Conservation (phyloP, 2,797 vertebrate species). For the Pseudomugil gertrudae region DNA sequence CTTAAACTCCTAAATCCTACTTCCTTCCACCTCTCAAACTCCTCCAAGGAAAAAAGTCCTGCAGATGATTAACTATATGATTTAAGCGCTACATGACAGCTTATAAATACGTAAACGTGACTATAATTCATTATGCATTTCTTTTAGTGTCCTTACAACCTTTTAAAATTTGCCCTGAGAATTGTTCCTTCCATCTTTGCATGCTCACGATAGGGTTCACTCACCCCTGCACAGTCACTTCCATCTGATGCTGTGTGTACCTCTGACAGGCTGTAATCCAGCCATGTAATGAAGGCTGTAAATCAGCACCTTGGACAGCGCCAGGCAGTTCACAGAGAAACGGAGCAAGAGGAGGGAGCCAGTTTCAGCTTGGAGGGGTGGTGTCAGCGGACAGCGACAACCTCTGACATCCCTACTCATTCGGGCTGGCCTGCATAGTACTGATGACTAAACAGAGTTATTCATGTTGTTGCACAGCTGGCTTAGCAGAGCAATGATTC, state of each 20-base stretch:
- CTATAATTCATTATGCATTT: slow-evolving; percentile 30
- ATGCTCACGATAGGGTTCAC: slow-evolving; percentile 9
- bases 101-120: slow-evolving; percentile 56
- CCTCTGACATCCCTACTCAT: slow-evolving; percentile 58
- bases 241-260: slow-evolving; percentile 35
- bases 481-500: slow-evolving; percentile 54
- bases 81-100: slow-evolving; percentile 30
- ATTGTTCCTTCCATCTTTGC: slow-evolving; percentile 41
- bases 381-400: slow-evolving; percentile 54
- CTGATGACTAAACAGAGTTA: slow-evolving; percentile 75
- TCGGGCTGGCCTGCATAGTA: slow-evolving; percentile 44
- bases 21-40: slow-evolving; percentile 15
- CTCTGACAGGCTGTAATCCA: slow-evolving; percentile 62
- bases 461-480: slow-evolving; percentile 68
- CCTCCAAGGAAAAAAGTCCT: slow-evolving; percentile 26
- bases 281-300: slow-evolving; percentile 75
- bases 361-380: slow-evolving; percentile 52
- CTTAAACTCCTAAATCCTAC: slow-evolving; percentile 39
- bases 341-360: slow-evolving; percentile 11
- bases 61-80: slow-evolving; percentile 53
- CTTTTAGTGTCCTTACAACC: slow-evolving; percentile 19
- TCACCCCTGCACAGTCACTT: slow-evolving; percentile 21
- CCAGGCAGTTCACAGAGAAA: slow-evolving; percentile 39
- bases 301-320: slow-evolving; percentile 81
- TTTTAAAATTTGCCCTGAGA: slow-evolving; percentile 21